A percentile compares a stretch with the other conserved stretches of the same genome.
Evolutionary conservation across 2,888 invertebrate genomes (phyloP).

Genomic region (Chaetogeoica ovagalla): DNA sequence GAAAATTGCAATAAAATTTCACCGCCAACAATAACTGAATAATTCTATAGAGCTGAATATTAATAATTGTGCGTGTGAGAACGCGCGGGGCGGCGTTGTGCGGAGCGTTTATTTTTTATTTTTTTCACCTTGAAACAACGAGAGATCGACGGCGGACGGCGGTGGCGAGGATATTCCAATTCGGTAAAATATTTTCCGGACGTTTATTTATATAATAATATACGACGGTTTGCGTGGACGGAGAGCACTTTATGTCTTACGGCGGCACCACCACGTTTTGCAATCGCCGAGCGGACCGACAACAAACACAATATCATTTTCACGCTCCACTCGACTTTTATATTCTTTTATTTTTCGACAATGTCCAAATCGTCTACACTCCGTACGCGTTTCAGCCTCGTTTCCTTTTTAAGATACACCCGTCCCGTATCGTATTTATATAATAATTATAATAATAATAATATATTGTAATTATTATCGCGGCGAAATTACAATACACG

Average conservation of each 20-base stretch:
- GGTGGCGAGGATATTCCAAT: too few relatives aligned
- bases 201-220: neutral
- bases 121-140: too few relatives aligned
- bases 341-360: conserved; percentile 13
- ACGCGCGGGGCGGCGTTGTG: too few relatives aligned
- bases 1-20: too few relatives aligned
- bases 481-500: conserved; percentile 5
- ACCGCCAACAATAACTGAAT: too few relatives aligned
- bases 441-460: conserved; percentile 11
- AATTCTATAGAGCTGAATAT: too few relatives aligned
- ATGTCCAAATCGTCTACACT: neutral
- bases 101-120: too few relatives aligned
- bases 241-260: neutral
- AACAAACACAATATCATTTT: neutral
- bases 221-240: conserved; percentile 3
- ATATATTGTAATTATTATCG: neutral
- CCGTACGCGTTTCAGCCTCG: neutral
- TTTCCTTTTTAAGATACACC: conserved; percentile 30
- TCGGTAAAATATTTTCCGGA: neutral
- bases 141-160: too few relatives aligned
- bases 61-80: too few relatives aligned
- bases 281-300: neutral
- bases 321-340: conserved; percentile 14
- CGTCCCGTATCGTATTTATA: neutral
- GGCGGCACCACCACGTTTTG: neutral